Base-by-base conservation (phyloP, 37 sponge, comb jelly and placozoan genomes). In the Hormiphora californensis region DNA sequence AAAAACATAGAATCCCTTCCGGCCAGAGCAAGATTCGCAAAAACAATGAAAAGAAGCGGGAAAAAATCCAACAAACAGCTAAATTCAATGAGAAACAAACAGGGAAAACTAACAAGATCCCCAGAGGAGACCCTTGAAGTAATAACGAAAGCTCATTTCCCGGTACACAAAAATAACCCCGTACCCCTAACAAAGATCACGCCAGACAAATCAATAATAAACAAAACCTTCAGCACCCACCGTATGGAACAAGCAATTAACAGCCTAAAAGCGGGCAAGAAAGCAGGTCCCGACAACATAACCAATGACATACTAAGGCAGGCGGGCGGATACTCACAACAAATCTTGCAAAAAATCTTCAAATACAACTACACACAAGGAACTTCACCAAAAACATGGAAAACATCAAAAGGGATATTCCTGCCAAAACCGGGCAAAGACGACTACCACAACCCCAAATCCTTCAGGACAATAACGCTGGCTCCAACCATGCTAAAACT, bases 381-480 rank as follows among this genome's bases (percentile, higher is more conserved):
- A 39, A 21, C 40, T 23, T 22, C 43, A 5, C 81, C 81, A 22
- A 73, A 33, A 41, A 46, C 81, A 40, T 73, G 81, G 81, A 43
- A 73, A 73, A 73, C 46, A 17, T 39, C 81, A 11, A 73, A 73
- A 4, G 7, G 46, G n/a, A 46, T 36, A n/a, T 43, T 73, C 23
- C 46, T 73, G 17, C 43, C 81, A 21, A 73, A 65, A 28, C 68
- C 68, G 11, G 68, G 68, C 9, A 65, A 65, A 28, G 44, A 73
- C 4, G 81, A 73, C 25, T 73, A 73, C 81, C 43, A 32, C 46
- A 73, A 43, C n/a, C 46, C 81, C 17, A 73, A 73, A 73, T 73
- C 81, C 81, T 73, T 73, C 23, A 43, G 81, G 21, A 73, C 43
- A 21, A 73, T 73, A 8, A 73, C 81, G 4, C 44, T 73, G 0